Base-by-base conservation (phyloP, 2,888 invertebrate genomes). In the Cybosia mesomella region DNA sequence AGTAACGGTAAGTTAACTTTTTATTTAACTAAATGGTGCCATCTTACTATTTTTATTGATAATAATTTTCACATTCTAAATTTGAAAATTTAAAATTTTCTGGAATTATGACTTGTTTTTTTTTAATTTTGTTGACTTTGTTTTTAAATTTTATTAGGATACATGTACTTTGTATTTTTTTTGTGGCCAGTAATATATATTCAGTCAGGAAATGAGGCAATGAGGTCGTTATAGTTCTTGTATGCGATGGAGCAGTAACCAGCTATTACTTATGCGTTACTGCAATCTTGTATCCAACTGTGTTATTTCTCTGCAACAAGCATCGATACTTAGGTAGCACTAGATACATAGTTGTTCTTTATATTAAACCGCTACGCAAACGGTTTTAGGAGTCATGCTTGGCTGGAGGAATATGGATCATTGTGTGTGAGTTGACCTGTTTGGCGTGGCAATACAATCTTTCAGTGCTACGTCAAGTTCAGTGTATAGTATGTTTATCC, bases 1-100 rank as follows among this genome's bases (percentile, higher is more conserved):
- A 69, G 66, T 87, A 87, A 88, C 89, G 91, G 91, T 91, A 83
- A 91, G 91, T 86, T 82, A 75, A 77, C 67, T 73, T 77, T 78
- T 76, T 73, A 68, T 67, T 49, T 68, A 71, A 58, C 59, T 59
- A 58, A 62, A 57, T 71, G 62, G 69, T 80, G 71, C 66, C 63
- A 73, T 72, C 66, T 49, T 57, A 68, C 65, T 62, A 68, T 71
- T 71, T 68, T 70, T 39, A 64, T 58, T 18, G 43, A 49, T n/a
- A 49, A 49, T 58, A 60, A 60, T 71, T 28, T 11, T 0, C n/a
- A n/a, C 0, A 34, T 68, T 77, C 72, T 54, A 64, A 72, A 71
- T 77, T 77, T 71, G 22, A 73, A 67, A 59, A 66, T 63, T 59
- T 70, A n/a, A 71, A 68, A 43, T 36, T 43, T 57, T 32, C 1